These are phyloP conservation scores for Orchesellides sinensis DNA, from an alignment of 2,888 invertebrate genomes.

Conservation along the genomic window DNA sequence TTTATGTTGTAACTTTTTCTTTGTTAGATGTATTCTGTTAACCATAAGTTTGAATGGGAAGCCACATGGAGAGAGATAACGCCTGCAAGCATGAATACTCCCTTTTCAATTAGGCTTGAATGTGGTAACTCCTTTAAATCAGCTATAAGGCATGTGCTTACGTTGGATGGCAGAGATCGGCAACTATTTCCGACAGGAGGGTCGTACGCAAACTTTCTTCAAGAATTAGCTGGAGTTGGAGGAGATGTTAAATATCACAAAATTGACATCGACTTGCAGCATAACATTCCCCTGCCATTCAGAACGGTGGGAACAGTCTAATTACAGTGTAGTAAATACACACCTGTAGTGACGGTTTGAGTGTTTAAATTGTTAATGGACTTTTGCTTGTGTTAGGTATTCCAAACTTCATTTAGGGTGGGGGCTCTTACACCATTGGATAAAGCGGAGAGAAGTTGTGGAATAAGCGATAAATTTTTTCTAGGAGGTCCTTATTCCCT, in stretches of 20 bases:
- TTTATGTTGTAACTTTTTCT: not conserved
- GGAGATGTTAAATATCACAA: conserved; percentile 42
- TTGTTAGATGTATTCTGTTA: not conserved
- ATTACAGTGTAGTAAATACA: not conserved
- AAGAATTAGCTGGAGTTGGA: conserved; percentile 39
- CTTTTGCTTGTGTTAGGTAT: conserved; percentile 9
- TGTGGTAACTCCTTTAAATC: conserved; percentile 48
- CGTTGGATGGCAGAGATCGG: conserved; percentile 27
- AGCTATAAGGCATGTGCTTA: conserved; percentile 19
- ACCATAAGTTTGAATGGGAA: conserved; percentile 44
- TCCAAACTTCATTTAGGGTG: conserved; percentile 26
- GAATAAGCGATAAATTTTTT: conserved; percentile 40
- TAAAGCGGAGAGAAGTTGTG: not conserved
- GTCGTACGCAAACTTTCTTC: conserved; percentile 6
- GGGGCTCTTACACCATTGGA: conserved; percentile 19
- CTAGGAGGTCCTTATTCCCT: conserved; percentile 41
- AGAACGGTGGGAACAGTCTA: conserved; percentile 12
- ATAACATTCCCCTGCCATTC: not conserved
- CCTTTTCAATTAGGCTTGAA: not conserved
- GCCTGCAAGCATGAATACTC: not conserved
- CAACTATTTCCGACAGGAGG: conserved; percentile 18
- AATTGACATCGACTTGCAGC: conserved; percentile 39
- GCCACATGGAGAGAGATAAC: conserved; percentile 36
- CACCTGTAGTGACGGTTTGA: no score
- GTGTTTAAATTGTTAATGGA: no score